Evolutionary conservation across 2,113 vertebrate genomes (phyloP).

Genomic region (Lagopus leucura): DNA sequence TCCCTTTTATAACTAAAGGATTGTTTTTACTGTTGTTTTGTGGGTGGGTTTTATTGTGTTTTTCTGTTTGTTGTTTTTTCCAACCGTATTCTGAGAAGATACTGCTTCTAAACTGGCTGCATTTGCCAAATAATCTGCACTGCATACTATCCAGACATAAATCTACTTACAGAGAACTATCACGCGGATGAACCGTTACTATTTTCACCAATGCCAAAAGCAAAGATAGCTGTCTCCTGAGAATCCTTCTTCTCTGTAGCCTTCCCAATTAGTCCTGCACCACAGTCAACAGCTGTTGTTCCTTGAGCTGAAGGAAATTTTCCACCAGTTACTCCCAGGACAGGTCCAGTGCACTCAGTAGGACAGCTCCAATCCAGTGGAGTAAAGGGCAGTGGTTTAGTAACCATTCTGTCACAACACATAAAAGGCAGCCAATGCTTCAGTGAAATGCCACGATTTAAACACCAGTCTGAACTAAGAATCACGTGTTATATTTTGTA

Average conservation of each 20-base stretch:
- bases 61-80: neutral
- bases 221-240: neutral
- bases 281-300: neutral
- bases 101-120: neutral
- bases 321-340: neutral
- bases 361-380: neutral
- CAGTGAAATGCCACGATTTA: neutral
- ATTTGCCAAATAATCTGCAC: neutral
- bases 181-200: neutral
- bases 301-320: neutral
- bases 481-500: neutral
- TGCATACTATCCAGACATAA: neutral
- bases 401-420: neutral
- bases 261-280: neutral
- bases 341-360: neutral
- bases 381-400: conserved; percentile 2
- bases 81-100: neutral
- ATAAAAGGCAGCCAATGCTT: neutral
- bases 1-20: neutral
- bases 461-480: neutral
- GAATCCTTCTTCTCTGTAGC: neutral
- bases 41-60: no score
- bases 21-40: neutral
- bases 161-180: neutral
- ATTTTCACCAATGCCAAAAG: neutral